Evolutionary conservation across 2,797 vertebrate species (phyloP).

Genomic region (Macroramphosus scolopax): DNA sequence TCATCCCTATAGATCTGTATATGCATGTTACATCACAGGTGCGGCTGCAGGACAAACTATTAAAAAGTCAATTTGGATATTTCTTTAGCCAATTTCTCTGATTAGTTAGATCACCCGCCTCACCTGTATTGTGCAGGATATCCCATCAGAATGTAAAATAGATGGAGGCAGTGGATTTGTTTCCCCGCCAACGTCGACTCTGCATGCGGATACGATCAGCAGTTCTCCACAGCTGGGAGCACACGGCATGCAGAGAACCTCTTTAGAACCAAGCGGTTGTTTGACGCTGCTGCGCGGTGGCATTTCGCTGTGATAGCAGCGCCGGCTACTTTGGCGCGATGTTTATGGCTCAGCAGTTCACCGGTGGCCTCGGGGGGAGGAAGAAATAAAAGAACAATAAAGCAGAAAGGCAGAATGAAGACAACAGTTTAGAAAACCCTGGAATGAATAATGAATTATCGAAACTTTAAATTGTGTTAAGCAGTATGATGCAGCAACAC

Average conservation of each 20-base stretch:
- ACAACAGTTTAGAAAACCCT: background rate
- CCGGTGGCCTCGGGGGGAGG: conserved; percentile 1
- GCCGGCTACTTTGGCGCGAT: conserved; percentile 10
- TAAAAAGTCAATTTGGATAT: too few relatives aligned
- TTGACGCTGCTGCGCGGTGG: conserved; percentile 9
- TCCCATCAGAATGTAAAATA: conserved; percentile 5
- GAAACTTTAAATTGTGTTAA: conserved; percentile 12
- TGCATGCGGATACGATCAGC: conserved; percentile 13
- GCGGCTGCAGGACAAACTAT: background rate
- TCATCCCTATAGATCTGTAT: background rate
- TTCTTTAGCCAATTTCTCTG: too few relatives aligned
- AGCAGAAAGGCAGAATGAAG: background rate
- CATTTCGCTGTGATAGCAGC: conserved; percentile 14
- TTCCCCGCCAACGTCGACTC: conserved; percentile 4
- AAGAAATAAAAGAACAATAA: background rate
- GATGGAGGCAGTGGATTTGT: background rate
- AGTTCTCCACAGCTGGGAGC: conserved; percentile 5
- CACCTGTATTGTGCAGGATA: background rate
- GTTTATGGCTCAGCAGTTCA: conserved; percentile 4
- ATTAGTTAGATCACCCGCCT: too few relatives aligned
- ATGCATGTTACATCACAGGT: conserved; percentile 1
- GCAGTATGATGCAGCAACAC: background rate
- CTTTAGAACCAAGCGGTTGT: conserved; percentile 12
- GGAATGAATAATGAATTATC: conserved; percentile 10
- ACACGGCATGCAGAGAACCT: conserved; percentile 1